These are phyloP conservation scores for Alaudala cheleensis DNA, from an alignment of 2,113 vertebrate genomes.

Conservation along the genomic window DNA sequence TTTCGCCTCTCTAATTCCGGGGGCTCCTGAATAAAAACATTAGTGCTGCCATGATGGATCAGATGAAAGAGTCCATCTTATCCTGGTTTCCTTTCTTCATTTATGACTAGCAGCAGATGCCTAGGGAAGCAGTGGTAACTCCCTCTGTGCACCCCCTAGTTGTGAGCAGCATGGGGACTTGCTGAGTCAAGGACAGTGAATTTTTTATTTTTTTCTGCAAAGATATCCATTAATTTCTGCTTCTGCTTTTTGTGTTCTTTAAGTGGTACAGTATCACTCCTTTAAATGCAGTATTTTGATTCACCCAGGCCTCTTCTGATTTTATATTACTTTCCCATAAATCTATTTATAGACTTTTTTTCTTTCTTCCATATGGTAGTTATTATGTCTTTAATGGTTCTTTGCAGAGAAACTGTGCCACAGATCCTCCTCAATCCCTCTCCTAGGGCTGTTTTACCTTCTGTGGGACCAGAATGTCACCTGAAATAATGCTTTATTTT, in stretches of 20 bases:
- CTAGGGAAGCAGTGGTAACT: conserved; percentile 13
- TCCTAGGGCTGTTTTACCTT: neutral
- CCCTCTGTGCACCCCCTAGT: neutral
- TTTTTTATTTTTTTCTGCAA: neutral
- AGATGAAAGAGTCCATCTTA: conserved; percentile 16
- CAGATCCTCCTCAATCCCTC: neutral
- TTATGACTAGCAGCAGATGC: neutral
- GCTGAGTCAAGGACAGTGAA: neutral
- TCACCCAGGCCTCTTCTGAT: neutral
- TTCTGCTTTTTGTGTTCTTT: neutral
- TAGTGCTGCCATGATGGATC: conserved; percentile 9
- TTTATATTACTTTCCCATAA: neutral
- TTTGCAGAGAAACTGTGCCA: neutral
- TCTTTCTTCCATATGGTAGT: neutral
- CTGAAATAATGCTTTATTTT: neutral
- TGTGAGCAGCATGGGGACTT: neutral
- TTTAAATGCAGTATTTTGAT: neutral
- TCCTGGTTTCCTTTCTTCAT: neutral
- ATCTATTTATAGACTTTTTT: neutral
- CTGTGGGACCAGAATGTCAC: neutral
- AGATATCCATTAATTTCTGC: neutral
- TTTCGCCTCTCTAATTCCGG: conserved; percentile 4
- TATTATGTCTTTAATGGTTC: neutral
- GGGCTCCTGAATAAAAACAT: conserved; percentile 47
- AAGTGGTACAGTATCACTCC: neutral